Percentiles rank a stretch among this genome's conserved stretches.
Evolutionary conservation across 2,113 vertebrate species (phyloP).

Genomic region (Promerops cafer): DNA sequence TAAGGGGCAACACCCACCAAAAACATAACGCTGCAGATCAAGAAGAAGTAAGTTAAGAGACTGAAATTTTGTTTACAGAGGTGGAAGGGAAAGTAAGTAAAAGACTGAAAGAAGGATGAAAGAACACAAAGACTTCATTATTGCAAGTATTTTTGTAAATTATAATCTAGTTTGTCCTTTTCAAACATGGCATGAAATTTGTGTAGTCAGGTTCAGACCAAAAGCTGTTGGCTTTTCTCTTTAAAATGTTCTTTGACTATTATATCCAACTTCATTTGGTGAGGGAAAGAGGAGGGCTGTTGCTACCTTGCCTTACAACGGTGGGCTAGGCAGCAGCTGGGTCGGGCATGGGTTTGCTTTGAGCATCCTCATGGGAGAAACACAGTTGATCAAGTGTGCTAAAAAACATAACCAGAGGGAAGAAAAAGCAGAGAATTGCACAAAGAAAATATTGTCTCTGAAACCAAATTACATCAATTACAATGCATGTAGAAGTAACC

Average conservation of each 20-base stretch:
- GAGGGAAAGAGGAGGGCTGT: background rate
- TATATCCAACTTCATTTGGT: background rate
- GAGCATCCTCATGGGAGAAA: background rate
- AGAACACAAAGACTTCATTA: background rate
- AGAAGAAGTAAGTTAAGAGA: background rate
- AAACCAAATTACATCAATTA: background rate
- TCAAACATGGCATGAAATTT: background rate
- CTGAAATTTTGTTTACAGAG: background rate
- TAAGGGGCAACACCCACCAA: background rate
- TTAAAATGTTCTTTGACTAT: background rate
- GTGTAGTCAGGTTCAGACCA: background rate
- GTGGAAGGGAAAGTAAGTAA: background rate
- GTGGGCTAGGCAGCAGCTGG: accelerated
- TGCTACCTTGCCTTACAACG: accelerated
- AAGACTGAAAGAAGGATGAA: background rate
- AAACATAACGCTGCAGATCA: background rate
- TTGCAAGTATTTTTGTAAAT: background rate
- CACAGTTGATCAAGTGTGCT: background rate
- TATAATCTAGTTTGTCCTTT: background rate
- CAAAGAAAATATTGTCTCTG: background rate
- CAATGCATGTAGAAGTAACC: background rate
- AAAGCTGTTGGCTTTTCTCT: background rate
- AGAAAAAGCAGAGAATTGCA: background rate
- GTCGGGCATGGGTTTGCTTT: background rate
- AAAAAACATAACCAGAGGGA: background rate